Evolutionary conservation across 2,113 vertebrate genomes (phyloP).

Genomic region (Corvus hawaiiensis): DNA sequence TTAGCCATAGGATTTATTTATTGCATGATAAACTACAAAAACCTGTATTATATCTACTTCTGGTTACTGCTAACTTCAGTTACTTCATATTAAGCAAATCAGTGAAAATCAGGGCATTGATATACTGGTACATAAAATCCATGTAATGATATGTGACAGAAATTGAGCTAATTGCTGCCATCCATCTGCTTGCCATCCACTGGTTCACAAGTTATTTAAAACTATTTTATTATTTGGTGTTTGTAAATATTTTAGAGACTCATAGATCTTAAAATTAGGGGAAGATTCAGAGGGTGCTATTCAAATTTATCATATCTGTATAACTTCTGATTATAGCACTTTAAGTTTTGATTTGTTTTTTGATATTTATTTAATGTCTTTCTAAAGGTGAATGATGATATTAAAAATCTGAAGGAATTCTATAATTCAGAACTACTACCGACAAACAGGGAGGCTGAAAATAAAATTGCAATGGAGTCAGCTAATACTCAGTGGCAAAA

Average conservation of each 20-base stretch:
- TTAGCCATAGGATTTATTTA: background rate
- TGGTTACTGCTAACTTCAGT: background rate
- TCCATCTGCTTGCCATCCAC: background rate
- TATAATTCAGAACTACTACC: constrained; percentile 54
- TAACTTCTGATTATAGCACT: background rate
- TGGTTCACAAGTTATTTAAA: background rate
- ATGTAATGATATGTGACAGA: background rate
- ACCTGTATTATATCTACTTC: background rate
- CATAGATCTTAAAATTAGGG: background rate
- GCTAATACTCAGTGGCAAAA: constrained; percentile 72
- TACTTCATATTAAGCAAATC: background rate
- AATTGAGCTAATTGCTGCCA: background rate
- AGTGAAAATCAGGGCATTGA: background rate
- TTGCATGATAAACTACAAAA: background rate
- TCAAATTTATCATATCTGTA: background rate
- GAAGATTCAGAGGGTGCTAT: background rate
- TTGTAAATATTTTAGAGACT: background rate
- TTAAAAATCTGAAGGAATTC: constrained; percentile 67
- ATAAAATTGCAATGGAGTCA: constrained; percentile 23
- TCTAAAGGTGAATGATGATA: constrained; percentile 71
- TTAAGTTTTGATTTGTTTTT: background rate
- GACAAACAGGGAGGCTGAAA: constrained; percentile 19
- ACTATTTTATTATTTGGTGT: background rate
- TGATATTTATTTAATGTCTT: background rate
- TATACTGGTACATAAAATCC: background rate